Base-by-base conservation (phyloP, 2,113 vertebrate species). In the Rhabdornis inornatus region DNA sequence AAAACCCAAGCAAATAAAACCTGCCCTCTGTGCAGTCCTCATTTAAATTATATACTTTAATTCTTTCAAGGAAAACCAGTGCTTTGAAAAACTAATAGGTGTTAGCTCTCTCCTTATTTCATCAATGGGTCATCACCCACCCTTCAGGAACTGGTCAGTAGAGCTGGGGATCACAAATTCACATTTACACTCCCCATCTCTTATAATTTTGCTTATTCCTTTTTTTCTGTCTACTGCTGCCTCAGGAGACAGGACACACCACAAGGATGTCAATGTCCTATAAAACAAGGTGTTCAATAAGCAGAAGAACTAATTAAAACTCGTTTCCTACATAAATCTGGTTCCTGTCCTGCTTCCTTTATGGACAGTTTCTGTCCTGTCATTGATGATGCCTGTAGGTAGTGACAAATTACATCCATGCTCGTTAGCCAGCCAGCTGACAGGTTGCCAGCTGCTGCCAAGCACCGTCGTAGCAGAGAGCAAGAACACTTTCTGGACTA, bases 311-410 rank as follows among this genome's bases (percentile, higher is more conserved):
- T 35, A 81, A 94, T 84, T 84, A 75, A 78, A 70, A 37, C 35
- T 77, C 0, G 1, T 87, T 92, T 89, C 47, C 81, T 82, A 11
- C 61, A 25, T 33, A 44, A 76, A 64, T 66, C 19, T 49, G 31
- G 30, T 92, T 96, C 79, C 76, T 80, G 66, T 60, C 71, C 79
- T 85, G 75, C 64, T 90, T 88, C 75, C 71, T 93, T 52, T 52
- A 9, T 4, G 52, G 75, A 2, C 31, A 64, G 61, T 70, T 76
- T 83, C 75, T 37, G 31, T 68, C 68, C 66, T 88, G 53, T 30
- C 66, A 22, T 7, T 6, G 39, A 1, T 35, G 79, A 30, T 94
- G 89, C 40, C 86, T 86, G 70, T 13, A 85, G 89, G 66, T 79
- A 88, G 75, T 76, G 75, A 90, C 31, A 82, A 86, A 50, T 23